A percentile compares a stretch with the other conserved stretches of the same genome.
Evolutionary conservation across 2,797 vertebrate genomes (phyloP).

Genomic region (Gila robusta): DNA sequence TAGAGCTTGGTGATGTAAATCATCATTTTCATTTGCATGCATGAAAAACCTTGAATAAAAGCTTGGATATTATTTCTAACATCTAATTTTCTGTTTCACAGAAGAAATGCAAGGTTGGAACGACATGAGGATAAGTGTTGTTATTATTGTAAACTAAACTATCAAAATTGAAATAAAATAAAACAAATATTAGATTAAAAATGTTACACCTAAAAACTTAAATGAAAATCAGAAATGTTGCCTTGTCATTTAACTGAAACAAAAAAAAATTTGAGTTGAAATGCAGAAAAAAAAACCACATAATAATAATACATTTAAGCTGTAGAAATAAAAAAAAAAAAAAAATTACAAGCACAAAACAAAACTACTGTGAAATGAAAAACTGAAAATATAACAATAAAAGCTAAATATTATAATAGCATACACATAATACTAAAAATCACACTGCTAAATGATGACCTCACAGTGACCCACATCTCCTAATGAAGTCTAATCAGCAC

Average conservation of each 20-base stretch:
- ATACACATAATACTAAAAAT: background rate
- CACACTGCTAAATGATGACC: constrained; percentile 57
- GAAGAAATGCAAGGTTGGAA: background rate
- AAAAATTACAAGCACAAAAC: background rate
- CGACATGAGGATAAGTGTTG: background rate
- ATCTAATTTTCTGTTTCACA: background rate
- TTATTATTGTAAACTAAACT: background rate
- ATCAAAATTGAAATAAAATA: too few relatives aligned
- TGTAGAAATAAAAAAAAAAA: background rate
- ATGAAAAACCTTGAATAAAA: background rate
- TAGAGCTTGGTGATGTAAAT: background rate
- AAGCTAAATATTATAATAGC: background rate
- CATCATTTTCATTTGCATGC: background rate
- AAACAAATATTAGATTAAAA: too few relatives aligned
- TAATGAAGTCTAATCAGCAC: constrained; percentile 77
- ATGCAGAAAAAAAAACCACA: too few relatives aligned
- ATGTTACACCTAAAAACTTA: too few relatives aligned
- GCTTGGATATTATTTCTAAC: background rate
- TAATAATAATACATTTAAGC: background rate
- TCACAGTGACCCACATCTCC: constrained; percentile 73
- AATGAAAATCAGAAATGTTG: too few relatives aligned
- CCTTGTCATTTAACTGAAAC: background rate
- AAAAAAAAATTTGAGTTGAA: background rate
- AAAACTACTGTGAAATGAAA: background rate
- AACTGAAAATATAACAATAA: background rate